These are phyloP conservation scores for Archocentrus centrarchus DNA, from an alignment of 2,113 vertebrate species.

Conservation along the genomic window DNA sequence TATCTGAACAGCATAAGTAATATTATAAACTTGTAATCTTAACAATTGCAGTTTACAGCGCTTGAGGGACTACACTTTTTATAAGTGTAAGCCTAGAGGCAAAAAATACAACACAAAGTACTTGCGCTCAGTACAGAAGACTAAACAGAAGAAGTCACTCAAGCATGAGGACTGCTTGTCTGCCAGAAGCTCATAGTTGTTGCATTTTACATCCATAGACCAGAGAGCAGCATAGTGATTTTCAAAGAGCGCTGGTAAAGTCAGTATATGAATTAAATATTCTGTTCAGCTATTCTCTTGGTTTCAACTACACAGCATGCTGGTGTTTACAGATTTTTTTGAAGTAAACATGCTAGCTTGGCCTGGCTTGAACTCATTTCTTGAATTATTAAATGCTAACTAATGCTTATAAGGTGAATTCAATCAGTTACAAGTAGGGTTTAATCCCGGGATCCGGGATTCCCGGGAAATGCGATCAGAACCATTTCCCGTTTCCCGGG, in stretches of 20 bases:
- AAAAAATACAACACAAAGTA: conserved; percentile 28
- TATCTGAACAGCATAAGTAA: neutral
- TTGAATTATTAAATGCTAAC: neutral
- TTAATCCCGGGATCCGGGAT: no score
- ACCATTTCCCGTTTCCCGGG: no score
- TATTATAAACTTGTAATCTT: neutral
- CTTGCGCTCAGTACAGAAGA: conserved; percentile 3
- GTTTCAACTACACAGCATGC: conserved; percentile 8
- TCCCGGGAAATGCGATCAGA: no score
- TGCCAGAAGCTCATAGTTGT: conserved; percentile 1
- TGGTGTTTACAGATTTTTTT: conserved; percentile 24
- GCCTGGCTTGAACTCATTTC: neutral
- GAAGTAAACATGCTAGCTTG: conserved; percentile 7
- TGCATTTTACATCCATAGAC: conserved; percentile 1
- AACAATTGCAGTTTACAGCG: conserved; percentile 4
- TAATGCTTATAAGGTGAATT: neutral
- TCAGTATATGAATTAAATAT: conserved; percentile 34
- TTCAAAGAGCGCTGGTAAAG: conserved; percentile 21
- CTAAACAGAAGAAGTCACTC: conserved; percentile 19
- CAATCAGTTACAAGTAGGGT: neutral
- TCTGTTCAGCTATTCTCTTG: conserved; percentile 29
- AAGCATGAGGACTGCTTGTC: conserved; percentile 1
- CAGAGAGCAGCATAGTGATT: conserved; percentile 11
- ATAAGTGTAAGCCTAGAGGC: conserved; percentile 22
- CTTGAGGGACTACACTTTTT: neutral